phyloP scores from a whole-genome alignment of 2,888 invertebrate genomes.

The Platycheirus albimanus region DNA sequence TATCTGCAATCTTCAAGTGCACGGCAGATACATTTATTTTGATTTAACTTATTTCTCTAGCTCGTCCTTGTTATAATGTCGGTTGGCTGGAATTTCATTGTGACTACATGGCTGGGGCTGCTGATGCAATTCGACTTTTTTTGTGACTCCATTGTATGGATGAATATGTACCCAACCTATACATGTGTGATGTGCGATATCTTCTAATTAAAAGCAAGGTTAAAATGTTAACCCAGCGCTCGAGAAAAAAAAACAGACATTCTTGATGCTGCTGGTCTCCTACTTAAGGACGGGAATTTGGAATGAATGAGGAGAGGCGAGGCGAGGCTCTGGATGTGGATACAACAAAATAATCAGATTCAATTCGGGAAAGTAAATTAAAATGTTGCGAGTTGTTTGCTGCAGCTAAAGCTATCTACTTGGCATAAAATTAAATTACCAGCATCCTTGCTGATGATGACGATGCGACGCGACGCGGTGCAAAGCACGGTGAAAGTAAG shows the following conservation, averaged over 20 bases:
- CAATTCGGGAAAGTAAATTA: conserved; percentile 67
- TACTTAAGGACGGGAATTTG: too few relatives aligned
- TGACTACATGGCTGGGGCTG: conserved; percentile 29
- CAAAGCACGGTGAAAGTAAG: conserved; percentile 8
- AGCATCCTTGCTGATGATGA: conserved; percentile 37
- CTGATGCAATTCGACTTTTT: conserved; percentile 35
- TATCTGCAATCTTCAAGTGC: conserved; percentile 74
- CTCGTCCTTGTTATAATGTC: conserved; percentile 3
- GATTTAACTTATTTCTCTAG: conserved; percentile 55
- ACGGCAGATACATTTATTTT: conserved; percentile 73
- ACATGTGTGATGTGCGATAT: conserved; percentile 31
- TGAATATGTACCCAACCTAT: neutral
- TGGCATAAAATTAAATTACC: conserved; percentile 63
- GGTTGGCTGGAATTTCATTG: neutral
- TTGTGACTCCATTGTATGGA: neutral
- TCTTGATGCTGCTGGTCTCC: too few relatives aligned
- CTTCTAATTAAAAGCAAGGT: conserved; percentile 72
- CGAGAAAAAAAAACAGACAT: conserved; percentile 36
- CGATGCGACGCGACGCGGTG: too few relatives aligned
- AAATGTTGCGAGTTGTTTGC: conserved; percentile 66
- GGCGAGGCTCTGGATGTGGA: too few relatives aligned
- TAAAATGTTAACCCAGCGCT: conserved; percentile 52
- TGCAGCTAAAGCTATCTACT: conserved; percentile 48
- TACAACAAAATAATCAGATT: conserved; percentile 65
- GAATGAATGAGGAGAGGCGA: too few relatives aligned